These are phyloP conservation scores for Apodemus agrarius DNA, from an alignment of 2,797 vertebrate genomes.

Conservation along the genomic window DNA sequence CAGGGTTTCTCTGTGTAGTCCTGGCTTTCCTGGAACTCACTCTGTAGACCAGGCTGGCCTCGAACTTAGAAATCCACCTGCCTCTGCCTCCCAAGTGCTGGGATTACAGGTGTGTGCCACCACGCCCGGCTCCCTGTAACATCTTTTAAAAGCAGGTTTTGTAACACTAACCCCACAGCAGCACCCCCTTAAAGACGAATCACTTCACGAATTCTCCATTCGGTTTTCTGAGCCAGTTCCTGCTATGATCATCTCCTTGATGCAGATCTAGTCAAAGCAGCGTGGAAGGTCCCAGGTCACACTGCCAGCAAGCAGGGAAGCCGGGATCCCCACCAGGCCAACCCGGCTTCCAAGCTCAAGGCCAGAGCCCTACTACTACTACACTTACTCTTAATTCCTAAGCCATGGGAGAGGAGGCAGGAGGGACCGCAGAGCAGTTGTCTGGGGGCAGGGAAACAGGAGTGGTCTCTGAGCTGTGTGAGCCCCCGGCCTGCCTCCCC, in stretches of 20 bases:
- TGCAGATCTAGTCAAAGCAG: neutral
- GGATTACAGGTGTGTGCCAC: too few relatives aligned
- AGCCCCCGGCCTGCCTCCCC: neutral
- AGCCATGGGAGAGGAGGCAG: neutral
- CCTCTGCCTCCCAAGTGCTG: too few relatives aligned
- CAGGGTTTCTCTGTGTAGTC: too few relatives aligned
- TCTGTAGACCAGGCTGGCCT: too few relatives aligned
- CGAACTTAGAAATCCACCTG: too few relatives aligned
- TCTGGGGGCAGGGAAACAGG: neutral
- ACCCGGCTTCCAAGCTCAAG: neutral
- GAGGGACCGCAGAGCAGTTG: neutral
- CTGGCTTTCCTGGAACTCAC: too few relatives aligned
- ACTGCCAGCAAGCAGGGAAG: rapidly evolving
- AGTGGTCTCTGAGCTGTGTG: neutral
- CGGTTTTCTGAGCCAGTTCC: neutral
- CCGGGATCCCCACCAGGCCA: neutral
- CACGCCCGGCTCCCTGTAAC: too few relatives aligned
- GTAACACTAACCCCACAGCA: neutral
- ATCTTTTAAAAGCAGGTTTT: neutral
- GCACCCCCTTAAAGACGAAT: neutral
- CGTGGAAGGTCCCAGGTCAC: neutral
- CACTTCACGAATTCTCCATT: neutral
- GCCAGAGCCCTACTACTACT: too few relatives aligned
- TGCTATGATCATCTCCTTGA: neutral
- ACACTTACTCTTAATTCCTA: neutral